A percentile compares a stretch with the other conserved stretches of the same genome.
These are phyloP conservation scores for Lydus trimaculatus DNA, from an alignment of 2,888 invertebrate genomes.

Conservation along the genomic window DNA sequence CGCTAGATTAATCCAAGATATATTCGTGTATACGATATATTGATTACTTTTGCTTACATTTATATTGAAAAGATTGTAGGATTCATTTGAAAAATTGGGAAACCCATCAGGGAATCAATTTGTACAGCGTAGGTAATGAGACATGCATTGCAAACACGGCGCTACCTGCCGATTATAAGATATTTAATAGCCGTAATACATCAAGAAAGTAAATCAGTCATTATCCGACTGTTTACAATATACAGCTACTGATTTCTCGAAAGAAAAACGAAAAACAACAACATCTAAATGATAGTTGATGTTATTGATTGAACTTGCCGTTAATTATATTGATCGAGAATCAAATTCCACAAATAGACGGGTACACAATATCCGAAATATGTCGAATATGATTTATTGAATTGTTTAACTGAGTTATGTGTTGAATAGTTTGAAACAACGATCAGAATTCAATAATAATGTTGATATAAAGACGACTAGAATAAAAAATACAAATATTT, in stretches of 20 bases:
- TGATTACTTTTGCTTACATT: background rate
- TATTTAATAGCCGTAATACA: slow-evolving; percentile 29
- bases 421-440: slow-evolving; percentile 23
- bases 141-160: slow-evolving; percentile 21
- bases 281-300: background rate
- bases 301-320: background rate
- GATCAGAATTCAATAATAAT: slow-evolving; percentile 34
- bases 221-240: background rate
- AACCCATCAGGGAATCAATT: background rate
- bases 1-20: background rate
- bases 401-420: slow-evolving; percentile 22
- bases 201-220: slow-evolving; percentile 8
- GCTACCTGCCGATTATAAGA: slow-evolving; percentile 25
- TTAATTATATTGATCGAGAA: background rate
- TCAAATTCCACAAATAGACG: background rate
- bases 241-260: background rate
- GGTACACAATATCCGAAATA: slow-evolving; percentile 20
- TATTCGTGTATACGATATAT: background rate
- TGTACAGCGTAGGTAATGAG: slow-evolving; percentile 18
- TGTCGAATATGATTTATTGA: slow-evolving; percentile 19
- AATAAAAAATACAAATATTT: background rate
- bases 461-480: slow-evolving; percentile 14
- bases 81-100: background rate
- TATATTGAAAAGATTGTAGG: background rate
- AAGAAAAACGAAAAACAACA: background rate